Evolutionary conservation across 2,797 vertebrate genomes (phyloP).

Genomic region (Rhinophrynus dorsalis): DNA sequence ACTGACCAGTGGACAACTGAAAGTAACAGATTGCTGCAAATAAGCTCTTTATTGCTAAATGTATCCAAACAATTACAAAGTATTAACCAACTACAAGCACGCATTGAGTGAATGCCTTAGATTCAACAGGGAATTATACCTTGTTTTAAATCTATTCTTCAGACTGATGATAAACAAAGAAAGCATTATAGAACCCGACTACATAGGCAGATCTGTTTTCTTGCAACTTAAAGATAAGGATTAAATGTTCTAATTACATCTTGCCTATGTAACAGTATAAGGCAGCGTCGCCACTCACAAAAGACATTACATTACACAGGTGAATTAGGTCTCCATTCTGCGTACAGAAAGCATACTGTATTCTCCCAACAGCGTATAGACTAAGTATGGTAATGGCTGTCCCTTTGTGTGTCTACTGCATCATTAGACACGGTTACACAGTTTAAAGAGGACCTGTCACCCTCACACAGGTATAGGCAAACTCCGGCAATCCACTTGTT

Average conservation of each 20-base stretch:
- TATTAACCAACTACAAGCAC: background rate
- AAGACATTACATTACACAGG: background rate
- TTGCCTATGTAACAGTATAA: slow-evolving; percentile 17
- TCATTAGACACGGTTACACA: too few species aligned
- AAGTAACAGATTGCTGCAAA: background rate
- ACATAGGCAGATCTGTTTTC: background rate
- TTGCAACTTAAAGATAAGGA: slow-evolving; percentile 6
- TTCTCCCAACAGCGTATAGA: too few species aligned
- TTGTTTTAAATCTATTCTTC: background rate
- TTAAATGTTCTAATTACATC: slow-evolving; percentile 6
- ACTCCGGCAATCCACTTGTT: too few species aligned
- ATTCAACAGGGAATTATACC: background rate
- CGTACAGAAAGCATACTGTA: background rate
- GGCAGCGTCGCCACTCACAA: background rate
- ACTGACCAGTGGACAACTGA: background rate
- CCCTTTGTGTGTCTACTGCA: too few species aligned
- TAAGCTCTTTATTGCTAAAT: background rate
- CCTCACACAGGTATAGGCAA: too few species aligned
- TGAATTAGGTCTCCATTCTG: background rate
- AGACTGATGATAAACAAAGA: background rate
- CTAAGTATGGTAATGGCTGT: too few species aligned
- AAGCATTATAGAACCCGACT: background rate
- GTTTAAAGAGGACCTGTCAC: too few species aligned
- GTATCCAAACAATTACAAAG: background rate
- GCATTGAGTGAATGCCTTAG: background rate